These are phyloP conservation scores for Heliconius hortense DNA, from an alignment of 2,888 invertebrate genomes.

Conservation along the genomic window DNA sequence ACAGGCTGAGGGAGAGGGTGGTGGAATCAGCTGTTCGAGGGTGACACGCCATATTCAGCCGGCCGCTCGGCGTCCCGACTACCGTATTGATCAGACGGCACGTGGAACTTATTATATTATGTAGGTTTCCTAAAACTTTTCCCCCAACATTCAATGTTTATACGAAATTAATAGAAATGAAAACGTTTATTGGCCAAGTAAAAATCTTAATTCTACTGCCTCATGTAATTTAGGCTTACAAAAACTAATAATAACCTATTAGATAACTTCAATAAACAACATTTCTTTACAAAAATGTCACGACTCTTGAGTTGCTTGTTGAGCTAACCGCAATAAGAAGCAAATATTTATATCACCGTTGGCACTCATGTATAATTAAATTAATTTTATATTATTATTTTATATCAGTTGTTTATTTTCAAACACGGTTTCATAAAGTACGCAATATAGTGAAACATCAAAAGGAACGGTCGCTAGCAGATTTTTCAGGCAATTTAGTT, in stretches of 20 bases:
- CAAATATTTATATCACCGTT: slow-evolving; percentile 4
- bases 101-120: slow-evolving; percentile 61
- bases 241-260: not conserved
- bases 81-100: slow-evolving; percentile 77
- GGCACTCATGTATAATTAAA: not conserved
- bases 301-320: too few species aligned
- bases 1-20: slow-evolving; percentile 62
- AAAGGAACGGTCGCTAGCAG: slow-evolving; percentile 7
- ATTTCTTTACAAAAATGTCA: slow-evolving; percentile 3
- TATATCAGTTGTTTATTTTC: not conserved
- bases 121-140: slow-evolving; percentile 52
- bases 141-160: slow-evolving; percentile 34
- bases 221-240: not conserved
- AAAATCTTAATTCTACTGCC: not conserved
- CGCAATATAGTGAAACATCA: slow-evolving; percentile 20
- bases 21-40: slow-evolving; percentile 79
- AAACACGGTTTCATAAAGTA: slow-evolving; percentile 20
- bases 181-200: not conserved
- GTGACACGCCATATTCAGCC: slow-evolving; percentile 71
- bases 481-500: slow-evolving; percentile 20
- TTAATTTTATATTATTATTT: not conserved
- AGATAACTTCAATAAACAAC: slow-evolving; percentile 15
- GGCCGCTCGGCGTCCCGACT: slow-evolving; percentile 78
- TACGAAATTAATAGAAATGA: slow-evolving; percentile 14
- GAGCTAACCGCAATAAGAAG: slow-evolving; percentile 13